Evolutionary conservation across 1,140 invertebrate species (phyloP), one percentile per base, ranked within the genome.

Genomic region (Dendroctonus ponderosae): DNA sequence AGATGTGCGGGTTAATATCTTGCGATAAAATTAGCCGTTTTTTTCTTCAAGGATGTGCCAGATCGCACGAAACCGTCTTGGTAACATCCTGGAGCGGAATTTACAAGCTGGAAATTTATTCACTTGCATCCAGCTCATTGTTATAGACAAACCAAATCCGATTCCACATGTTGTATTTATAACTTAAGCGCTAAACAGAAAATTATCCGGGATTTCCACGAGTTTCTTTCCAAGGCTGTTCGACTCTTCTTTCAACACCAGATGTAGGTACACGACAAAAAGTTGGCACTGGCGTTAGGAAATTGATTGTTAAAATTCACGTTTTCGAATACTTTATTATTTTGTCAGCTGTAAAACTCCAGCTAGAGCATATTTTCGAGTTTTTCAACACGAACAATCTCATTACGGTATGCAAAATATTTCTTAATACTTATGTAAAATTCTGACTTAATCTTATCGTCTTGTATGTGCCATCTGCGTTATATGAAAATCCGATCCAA

Each of bases 1-100:
- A 37, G 53, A 56, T 56, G 11, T 41, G 37, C 53, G 38, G 26
- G 39, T 56, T 56, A 56, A 56, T 56, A 41, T 52, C 12, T 46
- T 9, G 43, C 43, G 12, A 11, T 46, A 12, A 46, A 46, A 46
- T 46, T 46, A 46, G 43, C 8, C 8, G 12, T 9, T 46, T 46
- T 46, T 46, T 46, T 44, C n/a, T 4, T 12, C 12, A 46, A 46
- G 43, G 8, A 9, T 46, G 12, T 46, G 1, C 12, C 4, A 11
- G 12, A 46, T 46, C 12, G 12, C 2, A 46, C 43, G 43, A 46
- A 46, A 46, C 5, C 46, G 46, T 14, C 46, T 48, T 48, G 46
- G 46, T 48, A 48, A 48, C 46, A 7, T 52, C 50, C 50, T 52
- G n/a, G 14, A 26, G 26, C 15, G 50, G 12, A 26, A 14, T 52